Evolutionary conservation across 92 coral and sea anemone species (phyloP), one percentile per base, ranked within the genome.

Genomic region (Umimayanthus chanpuru): DNA sequence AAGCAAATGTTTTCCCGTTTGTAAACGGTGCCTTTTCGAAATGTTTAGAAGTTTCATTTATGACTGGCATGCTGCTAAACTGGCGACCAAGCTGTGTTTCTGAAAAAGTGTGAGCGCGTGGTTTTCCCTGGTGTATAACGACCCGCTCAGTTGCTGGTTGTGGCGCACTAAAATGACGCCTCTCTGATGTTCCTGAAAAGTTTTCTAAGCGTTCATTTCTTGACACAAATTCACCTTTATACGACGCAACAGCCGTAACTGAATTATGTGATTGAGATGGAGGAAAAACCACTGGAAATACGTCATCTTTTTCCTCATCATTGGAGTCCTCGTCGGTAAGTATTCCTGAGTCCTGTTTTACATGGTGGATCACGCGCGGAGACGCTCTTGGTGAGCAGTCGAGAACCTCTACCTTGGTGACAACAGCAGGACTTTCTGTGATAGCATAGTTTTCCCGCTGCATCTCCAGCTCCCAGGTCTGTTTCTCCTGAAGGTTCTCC

Each of bases 271-370:
- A 4, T 5, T 32, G 76, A 26, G 78, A 26, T 26, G 41, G 20
- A 4, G 64, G 6, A 1, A 20, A 47, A 43, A 14, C 87, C 77
- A 70, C 14, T 6, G 87, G 87, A 47, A 71, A 70, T 0, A 83
- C 16, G 9, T 44, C 87, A 47, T 70, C 76, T 28, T 41, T 36
- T 29, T 83, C 87, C 61, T 83, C 87, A 30, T 10, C 10, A 36
- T 29, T 83, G 4, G 47, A 83, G 11, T 70, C 87, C 41, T 83
- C 79, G 56, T 83, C 87, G 28, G 79, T 40, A 44, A 83, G 87
- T 15, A 83, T 83, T 11, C 87, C 87, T 2, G 87, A 83, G 14
- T 83, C 87, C 77, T 83, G 87, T 26, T 83, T 83, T 43, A 50
- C 43, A 21, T 83, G 87, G 40, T 12, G 23, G 28, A 83, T 68